phyloP scores from a whole-genome alignment of 2,113 vertebrate species.

The Lamprotornis superbus region DNA sequence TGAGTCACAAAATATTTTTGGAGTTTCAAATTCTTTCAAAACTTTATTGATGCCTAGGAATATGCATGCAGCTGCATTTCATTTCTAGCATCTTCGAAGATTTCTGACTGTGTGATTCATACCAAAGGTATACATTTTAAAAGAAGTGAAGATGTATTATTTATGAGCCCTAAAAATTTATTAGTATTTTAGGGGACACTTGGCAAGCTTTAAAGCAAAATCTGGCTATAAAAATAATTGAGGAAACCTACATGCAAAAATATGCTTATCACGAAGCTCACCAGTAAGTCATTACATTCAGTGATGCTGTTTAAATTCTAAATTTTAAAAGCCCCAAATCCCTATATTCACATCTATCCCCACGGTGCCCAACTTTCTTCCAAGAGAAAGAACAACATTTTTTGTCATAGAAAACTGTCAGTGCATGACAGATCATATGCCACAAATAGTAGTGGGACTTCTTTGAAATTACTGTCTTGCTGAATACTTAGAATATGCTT shows the following conservation, averaged over 20 bases:
- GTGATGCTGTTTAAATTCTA: background rate
- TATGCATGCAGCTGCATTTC: background rate
- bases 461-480: background rate
- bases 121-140: background rate
- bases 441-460: background rate
- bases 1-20: background rate
- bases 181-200: background rate
- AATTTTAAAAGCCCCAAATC: background rate
- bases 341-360: background rate
- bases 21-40: background rate
- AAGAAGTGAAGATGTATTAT: background rate
- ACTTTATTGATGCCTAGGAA: background rate
- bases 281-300: background rate
- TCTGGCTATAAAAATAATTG: background rate
- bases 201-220: background rate
- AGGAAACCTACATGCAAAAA: background rate
- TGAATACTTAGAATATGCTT: background rate
- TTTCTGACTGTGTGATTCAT: background rate
- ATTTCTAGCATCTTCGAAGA: background rate
- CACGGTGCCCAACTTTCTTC: accelerated
- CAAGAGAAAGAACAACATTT: background rate
- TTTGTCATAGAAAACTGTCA: background rate
- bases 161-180: background rate
- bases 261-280: accelerated
- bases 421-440: background rate